Evolutionary conservation across 1,140 invertebrate genomes (phyloP).

Genomic region (Bilobella aurantiaca): DNA sequence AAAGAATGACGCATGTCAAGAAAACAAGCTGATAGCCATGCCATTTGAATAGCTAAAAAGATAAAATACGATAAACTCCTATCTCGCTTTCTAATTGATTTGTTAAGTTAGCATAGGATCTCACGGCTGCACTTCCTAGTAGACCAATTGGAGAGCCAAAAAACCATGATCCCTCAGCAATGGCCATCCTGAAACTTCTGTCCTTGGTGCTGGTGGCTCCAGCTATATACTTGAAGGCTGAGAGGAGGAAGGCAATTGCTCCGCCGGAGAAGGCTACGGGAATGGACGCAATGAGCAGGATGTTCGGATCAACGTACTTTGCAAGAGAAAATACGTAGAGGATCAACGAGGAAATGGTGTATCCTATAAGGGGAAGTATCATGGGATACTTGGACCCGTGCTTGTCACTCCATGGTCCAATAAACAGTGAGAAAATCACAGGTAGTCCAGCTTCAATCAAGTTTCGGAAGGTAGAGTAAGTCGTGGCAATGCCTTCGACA

Average conservation of each 20-base stretch:
- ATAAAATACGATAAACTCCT: not conserved
- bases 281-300: conserved; percentile 8
- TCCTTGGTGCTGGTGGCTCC: not conserved
- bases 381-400: conserved; percentile 15
- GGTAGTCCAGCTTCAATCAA: conserved; percentile 8
- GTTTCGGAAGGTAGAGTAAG: not conserved
- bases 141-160: conserved; percentile 11
- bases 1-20: not conserved
- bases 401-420: conserved; percentile 15
- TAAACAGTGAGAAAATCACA: conserved; percentile 9
- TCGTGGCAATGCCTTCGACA: not conserved
- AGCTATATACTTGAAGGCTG: conserved; percentile 10
- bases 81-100: too few relatives aligned
- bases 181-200: conserved; percentile 15
- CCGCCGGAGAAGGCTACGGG: conserved; percentile 18
- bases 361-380: conserved; percentile 11
- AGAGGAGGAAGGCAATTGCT: conserved; percentile 7
- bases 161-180: conserved; percentile 8
- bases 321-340: not conserved
- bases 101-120: not conserved
- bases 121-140: conserved; percentile 9
- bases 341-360: not conserved
- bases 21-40: not conserved
- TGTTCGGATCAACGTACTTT: not conserved
- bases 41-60: not conserved